Evolutionary conservation across 64 coral and sea anemone species (phyloP), one percentile per base, ranked within the genome.

Genomic region (Catalaphyllia jardinei): DNA sequence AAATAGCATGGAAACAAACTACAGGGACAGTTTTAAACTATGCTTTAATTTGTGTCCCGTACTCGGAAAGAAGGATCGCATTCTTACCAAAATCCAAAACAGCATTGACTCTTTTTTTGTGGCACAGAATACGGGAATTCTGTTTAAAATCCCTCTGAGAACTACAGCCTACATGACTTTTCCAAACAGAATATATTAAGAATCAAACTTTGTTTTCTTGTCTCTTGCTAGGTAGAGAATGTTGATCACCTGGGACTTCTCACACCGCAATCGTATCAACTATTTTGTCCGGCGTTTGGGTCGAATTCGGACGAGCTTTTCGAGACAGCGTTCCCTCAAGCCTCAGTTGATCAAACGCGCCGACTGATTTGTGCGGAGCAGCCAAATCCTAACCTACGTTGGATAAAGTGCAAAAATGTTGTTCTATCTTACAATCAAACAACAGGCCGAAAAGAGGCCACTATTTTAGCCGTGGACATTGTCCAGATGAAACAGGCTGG

Each of bases 271-370:
- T 62, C 63, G 12, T 85, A 50, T 60, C 81, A 85, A 22, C 81
- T 85, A 64, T 85, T 85, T 46, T 85, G 81, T 85, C 81, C 81
- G 16, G 81, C 81, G 33, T 85, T 85, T 71, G 81, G 63, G n/a
- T 29, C 63, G 4, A 25, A 35, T 50, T 85, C 81, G 51, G 81
- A 85, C 63, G 67, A 85, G 20, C 20, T 85, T 39, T 71, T 64
- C 33, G 38, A 67, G 20, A 69, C 62, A 22, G 62, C 81, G 22
- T 85, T 71, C n/a, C 62, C 81, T 24, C 8, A 9, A 0, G 81
- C 81, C 19, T 69, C 38, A 50, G 71, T 85, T 63, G 81, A 85
- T 22, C 81, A 85, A 22, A 31, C 81, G 35, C 81, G 63, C 33
- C 62, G 81, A 1, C 63, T 85, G 4, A 38, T 63, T 33, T 85